Base-by-base conservation (phyloP, 1,140 invertebrate genomes). In the Listronotus bonariensis region DNA sequence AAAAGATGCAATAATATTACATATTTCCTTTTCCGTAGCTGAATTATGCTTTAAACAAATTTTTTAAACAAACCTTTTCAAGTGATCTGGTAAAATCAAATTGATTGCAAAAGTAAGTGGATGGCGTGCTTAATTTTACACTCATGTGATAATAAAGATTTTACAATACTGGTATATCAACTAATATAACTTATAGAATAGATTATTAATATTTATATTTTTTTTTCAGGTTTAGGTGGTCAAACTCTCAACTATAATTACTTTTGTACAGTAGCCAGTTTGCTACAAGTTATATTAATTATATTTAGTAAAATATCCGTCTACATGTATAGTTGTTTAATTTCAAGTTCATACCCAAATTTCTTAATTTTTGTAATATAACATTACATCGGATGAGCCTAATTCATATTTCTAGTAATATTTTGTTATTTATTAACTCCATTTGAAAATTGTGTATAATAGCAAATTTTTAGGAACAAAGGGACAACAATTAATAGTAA, bases 281-380 rank as follows among this genome's bases (percentile, higher is more conserved):
- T 64, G 56, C 68, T 65, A 64, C 60, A 49, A 68, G 51, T 64
- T 63, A 69, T 68, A 68, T 67, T 48, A 12, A 68, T 67, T 48
- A 12, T 59, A 48, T 48, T 59, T 59, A 68, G 68, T 66, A 62
- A 64, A 72, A 69, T 72, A 71, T 72, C 69, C 70, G 67, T 72
- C 71, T 72, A 60, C 61, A 72, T 61, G 59, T 69, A 68, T 71
- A 69, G 48, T 70, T 72, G 55, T 63, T 62, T 70, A 63, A 41
- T 60, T 69, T 31, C 51, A 15, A 61, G 34, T 69, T 69, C 58
- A 52, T 57, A 60, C 18, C 48, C n/a, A 52, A 52, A 56, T 67
- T 69, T 53, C 56, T 38, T 59, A 49, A 42, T 18, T 31, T 65
- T 69, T 69, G 68, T 69, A 69, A 65, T 65, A 59, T 67, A 69